Evolutionary conservation across 2,888 invertebrate species (phyloP), one percentile per base, ranked within the genome.

Genomic region (Eristalinus sepulchralis): DNA sequence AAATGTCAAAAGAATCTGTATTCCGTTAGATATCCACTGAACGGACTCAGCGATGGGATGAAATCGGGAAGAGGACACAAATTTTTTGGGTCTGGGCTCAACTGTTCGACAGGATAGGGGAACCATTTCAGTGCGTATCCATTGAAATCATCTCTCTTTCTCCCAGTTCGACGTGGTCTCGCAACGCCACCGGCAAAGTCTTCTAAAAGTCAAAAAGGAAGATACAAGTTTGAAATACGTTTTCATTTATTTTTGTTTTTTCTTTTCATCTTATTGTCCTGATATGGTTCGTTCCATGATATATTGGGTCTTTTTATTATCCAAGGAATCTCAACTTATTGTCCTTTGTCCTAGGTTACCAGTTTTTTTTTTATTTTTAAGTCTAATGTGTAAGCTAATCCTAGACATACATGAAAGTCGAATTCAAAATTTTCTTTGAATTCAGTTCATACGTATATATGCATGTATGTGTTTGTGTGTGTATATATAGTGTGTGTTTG

Each of bases 281-380:
- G 81, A 83, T 76, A 88, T 88, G 88, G 88, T 77, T 83, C 71
- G 68, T 86, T 80, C 64, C 76, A 76, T 73, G 75, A 77, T 84
- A 73, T 87, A 70, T 22, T 62, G 27, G 67, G 64, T 81, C 59
- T 47, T 79, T 79, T 82, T 75, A 82, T 79, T 85, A n/a, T 88
- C 71, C 22, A 62, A 17, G 76, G 72, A 84, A 87, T 81, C 77
- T 78, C 78, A 83, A 83, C 83, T 89, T 89, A 87, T 81, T 88
- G 80, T 84, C 88, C 71, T 60, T 79, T 22, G 72, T 72, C 31
- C 66, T 75, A 86, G 83, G 78, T 66, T 81, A 72, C 63, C 62
- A 31, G n/a, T n/a, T n/a, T 80, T 53, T 66, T 27, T 27, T 59
- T 63, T 31, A 57, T 72, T 4, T 72, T 67, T 80, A 55, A 63